Conservation (phyloP, 2,113 vertebrate species). For the Calyptomena viridis region DNA sequence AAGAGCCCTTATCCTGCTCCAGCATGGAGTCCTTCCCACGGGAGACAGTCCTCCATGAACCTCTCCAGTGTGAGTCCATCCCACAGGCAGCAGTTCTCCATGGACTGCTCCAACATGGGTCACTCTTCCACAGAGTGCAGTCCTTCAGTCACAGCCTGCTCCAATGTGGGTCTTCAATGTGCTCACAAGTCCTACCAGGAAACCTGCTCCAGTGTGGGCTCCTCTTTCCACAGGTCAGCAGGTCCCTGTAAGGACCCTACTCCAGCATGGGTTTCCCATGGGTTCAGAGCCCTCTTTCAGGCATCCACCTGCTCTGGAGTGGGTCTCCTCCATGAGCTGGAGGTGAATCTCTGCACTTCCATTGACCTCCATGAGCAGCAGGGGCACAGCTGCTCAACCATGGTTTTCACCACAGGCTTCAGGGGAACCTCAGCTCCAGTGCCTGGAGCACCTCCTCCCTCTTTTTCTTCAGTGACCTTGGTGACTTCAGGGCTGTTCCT, state of each 20-base stretch:
- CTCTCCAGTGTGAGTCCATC: background rate
- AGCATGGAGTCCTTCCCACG: rapidly evolving
- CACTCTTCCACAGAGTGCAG: background rate
- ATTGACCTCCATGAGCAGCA: background rate
- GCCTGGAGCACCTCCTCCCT: background rate
- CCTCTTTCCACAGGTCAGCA: background rate
- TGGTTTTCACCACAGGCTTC: rapidly evolving
- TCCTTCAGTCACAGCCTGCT: background rate
- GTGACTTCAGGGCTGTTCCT: background rate
- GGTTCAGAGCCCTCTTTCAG: background rate
- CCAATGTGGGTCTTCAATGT: no score
- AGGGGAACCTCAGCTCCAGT: background rate
- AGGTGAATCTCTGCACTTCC: background rate
- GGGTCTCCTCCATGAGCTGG: background rate
- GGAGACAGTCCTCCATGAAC: background rate
- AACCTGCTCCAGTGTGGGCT: rapidly evolving
- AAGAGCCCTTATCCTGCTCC: background rate
- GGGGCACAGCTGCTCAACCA: background rate
- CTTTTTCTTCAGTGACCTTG: background rate
- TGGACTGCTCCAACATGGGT: background rate
- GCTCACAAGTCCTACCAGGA: background rate
- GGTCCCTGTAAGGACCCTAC: background rate
- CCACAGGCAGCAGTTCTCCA: background rate
- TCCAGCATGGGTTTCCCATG: background rate
- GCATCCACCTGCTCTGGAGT: rapidly evolving